phyloP scores from a whole-genome alignment of 2,113 vertebrate species.

The Probosciger aterrimus region DNA sequence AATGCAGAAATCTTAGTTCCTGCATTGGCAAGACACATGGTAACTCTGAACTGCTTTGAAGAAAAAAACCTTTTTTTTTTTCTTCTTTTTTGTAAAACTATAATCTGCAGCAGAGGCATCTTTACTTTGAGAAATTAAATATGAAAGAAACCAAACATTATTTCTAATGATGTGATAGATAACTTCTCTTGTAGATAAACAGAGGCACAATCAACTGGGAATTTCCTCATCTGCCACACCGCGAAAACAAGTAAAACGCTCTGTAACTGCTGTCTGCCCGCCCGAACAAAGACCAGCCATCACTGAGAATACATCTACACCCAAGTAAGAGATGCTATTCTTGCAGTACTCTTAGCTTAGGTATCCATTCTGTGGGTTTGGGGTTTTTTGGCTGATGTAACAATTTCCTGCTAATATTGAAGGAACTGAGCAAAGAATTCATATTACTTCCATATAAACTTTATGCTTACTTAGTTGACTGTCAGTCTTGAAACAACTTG shows the following conservation, averaged over 20 bases:
- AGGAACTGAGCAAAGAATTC: neutral
- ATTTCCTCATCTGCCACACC: slow-evolving; percentile 64
- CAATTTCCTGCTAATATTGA: neutral
- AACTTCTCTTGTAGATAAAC: slow-evolving; percentile 62
- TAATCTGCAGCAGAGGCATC: neutral
- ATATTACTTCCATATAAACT: neutral
- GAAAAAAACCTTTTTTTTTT: neutral
- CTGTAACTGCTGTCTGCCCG: slow-evolving; percentile 68
- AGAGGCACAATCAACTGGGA: slow-evolving; percentile 51
- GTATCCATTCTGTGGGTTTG: neutral
- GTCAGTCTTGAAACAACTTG: neutral
- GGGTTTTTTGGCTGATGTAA: neutral
- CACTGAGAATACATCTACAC: slow-evolving; percentile 71
- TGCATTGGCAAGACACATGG: neutral
- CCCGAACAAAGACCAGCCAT: slow-evolving; percentile 51
- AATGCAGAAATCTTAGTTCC: neutral
- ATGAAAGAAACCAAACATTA: neutral
- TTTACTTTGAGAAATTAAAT: neutral
- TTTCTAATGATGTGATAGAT: neutral
- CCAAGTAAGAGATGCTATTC: slow-evolving; percentile 67
- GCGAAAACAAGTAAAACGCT: slow-evolving; percentile 57
- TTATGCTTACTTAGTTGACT: neutral
- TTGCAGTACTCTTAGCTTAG: neutral
- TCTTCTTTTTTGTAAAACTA: neutral
- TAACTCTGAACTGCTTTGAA: neutral